Percentiles rank a stretch among this genome's conserved stretches.
Evolutionary conservation across 2,888 invertebrate species (phyloP).

Genomic region (Unio pictorum): DNA sequence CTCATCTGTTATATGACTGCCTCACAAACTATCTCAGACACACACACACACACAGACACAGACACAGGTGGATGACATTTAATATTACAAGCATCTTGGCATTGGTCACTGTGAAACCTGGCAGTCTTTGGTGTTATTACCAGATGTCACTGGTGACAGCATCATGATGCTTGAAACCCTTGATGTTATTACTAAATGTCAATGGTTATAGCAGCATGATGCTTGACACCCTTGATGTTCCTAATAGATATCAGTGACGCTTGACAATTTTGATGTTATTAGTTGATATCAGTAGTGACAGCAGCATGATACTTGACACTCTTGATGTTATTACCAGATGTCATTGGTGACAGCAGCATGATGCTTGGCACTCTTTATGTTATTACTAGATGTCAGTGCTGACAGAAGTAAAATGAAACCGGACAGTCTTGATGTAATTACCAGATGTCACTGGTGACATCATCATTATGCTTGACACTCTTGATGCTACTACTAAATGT

Average conservation of each 20-base stretch:
- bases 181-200: no score
- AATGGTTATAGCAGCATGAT: no score
- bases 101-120: no score
- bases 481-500: no score
- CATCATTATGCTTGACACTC: slow-evolving; percentile 79
- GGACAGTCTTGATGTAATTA: no score
- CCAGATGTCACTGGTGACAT: slow-evolving; percentile 36
- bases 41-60: no score
- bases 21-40: no score
- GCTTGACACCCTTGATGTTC: no score
- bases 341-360: slow-evolving; percentile 71
- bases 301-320: slow-evolving; percentile 79
- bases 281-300: slow-evolving; percentile 33
- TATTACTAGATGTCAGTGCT: slow-evolving; percentile 21
- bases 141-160: slow-evolving; percentile 39
- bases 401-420: slow-evolving; percentile 29
- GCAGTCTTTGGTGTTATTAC: no score
- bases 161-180: slow-evolving; percentile 79
- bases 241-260: slow-evolving; percentile 73
- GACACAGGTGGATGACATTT: no score
- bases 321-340: not conserved
- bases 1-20: no score
- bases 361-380: slow-evolving; percentile 77
- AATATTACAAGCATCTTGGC: no score
- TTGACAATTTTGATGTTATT: slow-evolving; percentile 74